Percentiles rank a stretch among this genome's conserved stretches.
Evolutionary conservation across 1,140 invertebrate species (phyloP).

Genomic region (Leguminivora glycinivorella): DNA sequence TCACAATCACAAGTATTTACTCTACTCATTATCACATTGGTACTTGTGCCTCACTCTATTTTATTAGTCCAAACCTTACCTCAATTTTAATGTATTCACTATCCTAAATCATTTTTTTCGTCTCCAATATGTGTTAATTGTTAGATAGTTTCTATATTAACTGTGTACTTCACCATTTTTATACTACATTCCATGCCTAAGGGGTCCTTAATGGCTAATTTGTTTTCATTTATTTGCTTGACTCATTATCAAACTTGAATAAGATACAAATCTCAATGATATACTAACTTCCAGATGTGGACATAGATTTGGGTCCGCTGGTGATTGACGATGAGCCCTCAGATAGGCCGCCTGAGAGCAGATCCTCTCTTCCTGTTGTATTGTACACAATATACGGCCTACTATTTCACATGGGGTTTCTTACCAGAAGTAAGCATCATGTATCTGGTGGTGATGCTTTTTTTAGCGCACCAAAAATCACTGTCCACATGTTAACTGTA

Average conservation of each 20-base stretch:
- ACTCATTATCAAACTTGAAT: background rate
- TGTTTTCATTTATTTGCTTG: background rate
- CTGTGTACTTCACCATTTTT: too few relatives aligned
- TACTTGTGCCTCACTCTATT: too few relatives aligned
- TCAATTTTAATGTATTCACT: too few relatives aligned
- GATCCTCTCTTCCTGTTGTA: slow-evolving; percentile 67
- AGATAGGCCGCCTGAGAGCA: slow-evolving; percentile 59
- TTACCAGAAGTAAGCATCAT: slow-evolving; percentile 77
- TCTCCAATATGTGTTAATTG: too few relatives aligned
- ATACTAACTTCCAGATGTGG: slow-evolving; percentile 72
- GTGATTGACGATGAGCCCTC: slow-evolving; percentile 63
- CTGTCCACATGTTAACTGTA: background rate
- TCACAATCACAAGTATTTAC: too few relatives aligned
- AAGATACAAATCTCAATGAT: slow-evolving; percentile 24
- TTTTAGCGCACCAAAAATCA: slow-evolving; percentile 30
- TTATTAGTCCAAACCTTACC: too few relatives aligned
- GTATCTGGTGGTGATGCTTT: slow-evolving; percentile 52
- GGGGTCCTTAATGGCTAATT: too few relatives aligned
- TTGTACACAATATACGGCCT: slow-evolving; percentile 76
- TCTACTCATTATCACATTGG: too few relatives aligned
- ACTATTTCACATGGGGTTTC: slow-evolving; percentile 75
- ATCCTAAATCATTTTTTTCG: too few relatives aligned
- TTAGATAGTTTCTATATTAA: too few relatives aligned
- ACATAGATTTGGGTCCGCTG: slow-evolving; percentile 70
- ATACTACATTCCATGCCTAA: too few relatives aligned